Evolutionary conservation across 2,888 invertebrate species (phyloP), one percentile per base, ranked within the genome.

Genomic region (Lumbricus terrestris): DNA sequence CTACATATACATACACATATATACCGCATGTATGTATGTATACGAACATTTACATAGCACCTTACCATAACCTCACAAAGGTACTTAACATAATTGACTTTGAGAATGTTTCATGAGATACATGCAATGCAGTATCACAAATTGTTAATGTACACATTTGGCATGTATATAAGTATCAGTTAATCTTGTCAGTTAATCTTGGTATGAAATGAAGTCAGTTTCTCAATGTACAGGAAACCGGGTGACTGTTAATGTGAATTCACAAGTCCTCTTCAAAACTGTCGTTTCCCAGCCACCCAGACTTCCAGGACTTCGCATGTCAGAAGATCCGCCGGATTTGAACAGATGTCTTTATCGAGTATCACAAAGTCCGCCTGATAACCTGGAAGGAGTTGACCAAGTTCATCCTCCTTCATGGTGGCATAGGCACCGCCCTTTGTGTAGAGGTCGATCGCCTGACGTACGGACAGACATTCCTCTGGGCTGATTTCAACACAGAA

Each of bases 381-480:
- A 40, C 92, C 92, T 0, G 92, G 92, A 69, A 90, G 42, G 15
- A 92, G 89, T 54, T 91, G 91, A 18, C 92, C 92, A 0, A 92
- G 91, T 29, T 91, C 83, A 42, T 91, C 89, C 89, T 92, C 92
- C 89, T 90, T 88, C 88, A 89, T 90, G 1, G 92, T 90, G 0
- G 92, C 89, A 88, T 90, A 92, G 23, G 92, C 92, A 15, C 91
- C 92, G 18, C 89, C 91, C 83, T 89, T 90, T 13, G 92, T 92
- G 91, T 92, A 92, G 33, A 92, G 90, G 82, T 92, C 92, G 23
- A 92, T 89, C 13, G 92, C 92, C 88, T 92, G 88, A 15, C 34
- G n/a, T 8, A 92, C 40, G 0, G 82, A 89, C 40, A 92, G 88
- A 15, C 91, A 89, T 88, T 92, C 92, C 23, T 91, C 91, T 20